Percentiles rank a stretch among this genome's conserved stretches.
Evolutionary conservation across 2,797 vertebrate genomes (phyloP).

Genomic region (Oreonectes daqikongensis): DNA sequence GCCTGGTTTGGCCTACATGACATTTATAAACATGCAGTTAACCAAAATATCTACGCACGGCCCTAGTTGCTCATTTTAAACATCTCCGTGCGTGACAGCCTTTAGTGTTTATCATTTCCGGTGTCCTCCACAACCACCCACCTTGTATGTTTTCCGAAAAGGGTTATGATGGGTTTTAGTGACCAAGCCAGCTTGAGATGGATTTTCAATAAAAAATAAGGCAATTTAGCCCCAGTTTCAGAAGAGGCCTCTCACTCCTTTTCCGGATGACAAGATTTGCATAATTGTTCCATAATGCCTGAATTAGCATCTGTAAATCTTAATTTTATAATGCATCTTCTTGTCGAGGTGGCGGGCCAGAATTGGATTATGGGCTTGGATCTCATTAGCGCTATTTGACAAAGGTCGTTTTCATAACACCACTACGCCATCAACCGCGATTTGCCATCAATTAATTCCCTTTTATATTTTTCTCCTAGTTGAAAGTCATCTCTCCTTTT

Average conservation of each 20-base stretch:
- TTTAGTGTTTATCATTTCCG: slow-evolving; percentile 22
- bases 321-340: slow-evolving; percentile 78
- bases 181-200: slow-evolving; percentile 61
- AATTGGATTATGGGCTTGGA: slow-evolving; percentile 75
- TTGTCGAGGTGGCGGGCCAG: slow-evolving; percentile 66
- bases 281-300: slow-evolving; percentile 76
- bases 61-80: slow-evolving; percentile 3
- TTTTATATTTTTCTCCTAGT: slow-evolving; percentile 68
- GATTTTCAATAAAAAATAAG: slow-evolving; percentile 65
- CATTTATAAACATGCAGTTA: slow-evolving; percentile 33
- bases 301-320: slow-evolving; percentile 80
- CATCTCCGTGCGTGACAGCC: not conserved
- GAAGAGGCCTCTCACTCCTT: slow-evolving; percentile 64
- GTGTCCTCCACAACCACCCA: not conserved
- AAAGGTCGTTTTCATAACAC: slow-evolving; percentile 75
- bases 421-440: slow-evolving; percentile 73
- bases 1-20: slow-evolving; percentile 48
- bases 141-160: slow-evolving; percentile 40
- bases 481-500: slow-evolving; percentile 65
- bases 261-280: slow-evolving; percentile 67
- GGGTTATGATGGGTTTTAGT: slow-evolving; percentile 62
- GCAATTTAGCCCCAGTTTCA: slow-evolving; percentile 66
- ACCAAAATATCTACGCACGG: slow-evolving; percentile 18
- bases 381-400: slow-evolving; percentile 77
- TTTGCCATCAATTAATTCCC: slow-evolving; percentile 72